phyloP scores from a whole-genome alignment of 2,888 invertebrate genomes.

The Aleiodes alternator region DNA sequence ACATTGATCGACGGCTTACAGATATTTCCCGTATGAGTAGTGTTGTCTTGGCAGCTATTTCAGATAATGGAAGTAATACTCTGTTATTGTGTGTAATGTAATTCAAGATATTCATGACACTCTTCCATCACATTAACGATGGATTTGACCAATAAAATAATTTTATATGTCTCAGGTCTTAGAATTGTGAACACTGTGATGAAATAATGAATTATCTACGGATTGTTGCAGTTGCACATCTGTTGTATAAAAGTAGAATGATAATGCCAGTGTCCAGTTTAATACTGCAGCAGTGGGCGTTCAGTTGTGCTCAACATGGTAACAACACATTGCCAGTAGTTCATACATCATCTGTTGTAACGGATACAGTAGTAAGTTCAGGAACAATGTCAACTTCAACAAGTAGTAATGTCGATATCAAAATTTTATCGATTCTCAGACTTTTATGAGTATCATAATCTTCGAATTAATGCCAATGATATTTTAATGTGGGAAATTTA shows the following conservation, averaged over 20 bases:
- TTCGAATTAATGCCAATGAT: no score
- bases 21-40: not conserved
- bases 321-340: constrained; percentile 63
- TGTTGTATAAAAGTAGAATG: constrained; percentile 45
- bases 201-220: not conserved
- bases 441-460: no score
- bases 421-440: not conserved
- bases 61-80: no score
- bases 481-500: no score
- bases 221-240: no score
- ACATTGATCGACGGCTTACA: constrained; percentile 18
- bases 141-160: not conserved
- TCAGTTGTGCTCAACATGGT: constrained; percentile 60
- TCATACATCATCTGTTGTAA: constrained; percentile 61
- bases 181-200: not conserved
- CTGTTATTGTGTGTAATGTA: not conserved
- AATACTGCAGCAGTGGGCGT: constrained; percentile 59
- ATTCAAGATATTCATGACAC: not conserved
- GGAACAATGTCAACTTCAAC: constrained; percentile 49
- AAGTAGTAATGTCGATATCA: constrained; percentile 33
- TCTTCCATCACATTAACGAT: not conserved
- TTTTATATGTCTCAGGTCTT: not conserved
- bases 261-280: constrained; percentile 45
- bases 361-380: constrained; percentile 43
- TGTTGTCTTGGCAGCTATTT: not conserved